A percentile compares a stretch with the other conserved stretches of the same genome.
Conservation (phyloP, 2,888 invertebrate species). For the Eudasyphora cyanicolor region DNA sequence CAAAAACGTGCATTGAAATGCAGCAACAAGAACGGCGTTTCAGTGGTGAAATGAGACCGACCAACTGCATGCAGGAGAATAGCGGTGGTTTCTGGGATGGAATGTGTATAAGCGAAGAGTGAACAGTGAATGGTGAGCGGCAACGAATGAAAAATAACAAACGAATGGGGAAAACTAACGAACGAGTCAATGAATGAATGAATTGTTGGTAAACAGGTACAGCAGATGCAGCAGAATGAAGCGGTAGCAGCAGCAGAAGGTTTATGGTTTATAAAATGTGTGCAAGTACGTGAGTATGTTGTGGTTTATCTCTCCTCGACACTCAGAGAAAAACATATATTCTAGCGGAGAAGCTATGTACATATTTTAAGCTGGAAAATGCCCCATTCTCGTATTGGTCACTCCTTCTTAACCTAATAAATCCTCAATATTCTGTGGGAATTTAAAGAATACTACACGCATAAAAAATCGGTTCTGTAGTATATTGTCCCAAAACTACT, state of each 20-base stretch:
- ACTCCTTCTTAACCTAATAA: no score
- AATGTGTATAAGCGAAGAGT: not conserved
- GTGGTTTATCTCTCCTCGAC: not conserved
- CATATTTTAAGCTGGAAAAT: no score
- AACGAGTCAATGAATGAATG: not conserved
- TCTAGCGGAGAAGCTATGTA: not conserved
- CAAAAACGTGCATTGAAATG: not conserved
- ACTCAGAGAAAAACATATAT: conserved; percentile 1
- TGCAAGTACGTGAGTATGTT: not conserved
- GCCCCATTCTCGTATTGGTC: no score
- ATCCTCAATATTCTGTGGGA: no score
- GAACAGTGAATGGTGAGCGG: not conserved
- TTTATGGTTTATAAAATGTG: conserved; percentile 32
- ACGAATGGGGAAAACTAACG: not conserved
- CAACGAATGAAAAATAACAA: not conserved
- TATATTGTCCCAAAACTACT: no score
- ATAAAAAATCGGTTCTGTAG: no score
- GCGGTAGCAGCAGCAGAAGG: no score
- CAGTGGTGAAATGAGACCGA: no score
- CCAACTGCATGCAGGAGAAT: no score
- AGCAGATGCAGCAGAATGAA: no score
- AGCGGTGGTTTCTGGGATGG: conserved; percentile 35
- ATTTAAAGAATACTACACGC: no score
- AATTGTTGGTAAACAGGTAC: conserved; percentile 42
- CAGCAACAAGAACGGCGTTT: conserved; percentile 8